Base-by-base conservation (phyloP, 2,113 vertebrate species). In the Prunella fulvescens region DNA sequence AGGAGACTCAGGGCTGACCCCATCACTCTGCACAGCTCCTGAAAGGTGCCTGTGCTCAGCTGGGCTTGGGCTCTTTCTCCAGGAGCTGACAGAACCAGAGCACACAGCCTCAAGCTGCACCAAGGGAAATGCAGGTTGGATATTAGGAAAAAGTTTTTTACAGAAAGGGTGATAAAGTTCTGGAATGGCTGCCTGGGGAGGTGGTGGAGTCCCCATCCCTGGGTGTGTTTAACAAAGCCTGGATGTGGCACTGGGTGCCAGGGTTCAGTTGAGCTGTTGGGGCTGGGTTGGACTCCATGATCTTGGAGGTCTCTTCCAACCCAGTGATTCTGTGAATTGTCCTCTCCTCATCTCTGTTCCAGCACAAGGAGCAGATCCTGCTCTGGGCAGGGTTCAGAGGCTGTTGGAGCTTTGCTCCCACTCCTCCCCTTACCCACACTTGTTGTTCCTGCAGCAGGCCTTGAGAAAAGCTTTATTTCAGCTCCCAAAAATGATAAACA, bases 381-480 rank as follows among this genome's bases (percentile, higher is more conserved):
- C 17, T 79, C 86, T 37, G 40, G 47, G 28, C 11, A 25, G 29
- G 6, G 31, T 4, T 61, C 58, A 61, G 56, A 77, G 71, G 5
- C 35, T 81, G 37, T 4, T 29, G 15, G 12, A n/a, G 16, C 28
- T 91, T 77, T 79, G 22, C 10, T 76, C 35, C 45, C 57, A 42
- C 28, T 50, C 19, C 22, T 81, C 19, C 44, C 44, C 62, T 90
- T 48, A 45, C 72, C 35, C 22, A 11, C 56, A 28, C 22, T 33
- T 35, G 67, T 24, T 67, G 14, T 20, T 92, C 65, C 58, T 60
- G 42, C 47, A 91, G 62, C 51, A 74, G 66, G 19, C 50, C 69
- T 94, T 64, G 37, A 71, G 72, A 33, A 82, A 89, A 94, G 26
- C 39, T 91, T 96, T 74, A 18, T 88, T 81, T 86, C 42, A 81